Base-by-base conservation (phyloP, 1,140 invertebrate genomes). In the Panagrolaimus sp. region DNA sequence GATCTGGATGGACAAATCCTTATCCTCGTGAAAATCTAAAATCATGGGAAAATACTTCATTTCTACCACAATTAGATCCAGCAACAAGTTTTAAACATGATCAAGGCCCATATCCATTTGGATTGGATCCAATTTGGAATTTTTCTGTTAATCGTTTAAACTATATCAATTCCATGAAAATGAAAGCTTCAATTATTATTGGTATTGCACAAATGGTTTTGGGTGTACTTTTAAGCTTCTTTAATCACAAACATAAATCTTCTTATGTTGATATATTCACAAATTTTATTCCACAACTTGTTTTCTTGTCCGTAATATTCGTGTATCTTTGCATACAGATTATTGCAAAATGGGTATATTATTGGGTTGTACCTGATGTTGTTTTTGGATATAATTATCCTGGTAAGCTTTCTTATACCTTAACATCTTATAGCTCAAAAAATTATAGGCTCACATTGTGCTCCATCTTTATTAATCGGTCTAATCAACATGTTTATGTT, bases 191-290 rank as follows among this genome's bases (percentile, higher is more conserved):
- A 16, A 92, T 98, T 67, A 93, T 97, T 74, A 88, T 96, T 76
- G 95, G 94, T 51, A 92, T 98, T 0, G 80, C 89, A 65, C 95
- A 98, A 83, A 98, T 98, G 95, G 88, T 93, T 53, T 96, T 97
- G 84, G 95, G 95, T 68, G 90, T 97, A 1, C 87, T 88, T 77
- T 88, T 97, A 78, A 91, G 90, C 74, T 88, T 94, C 42, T 87
- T 91, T 57, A 98, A 98, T 42, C 20, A 43, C 43, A 46, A 64
- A n/a, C 63, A 43, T 88, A 27, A 66, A 23, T 38, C 5, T 11
- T 76, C 74, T 43, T 23, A 61, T 11, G 61, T 68, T 48, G 91
- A 89, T 79, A 89, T 98, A 47, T 78, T 95, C 68, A 87, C 92
- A 74, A 91, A 95, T 85, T 96, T 95, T 83, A 83, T 96, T 61